Base-by-base conservation (phyloP, 2,888 invertebrate genomes). In the Carpatolechia fugitivella region DNA sequence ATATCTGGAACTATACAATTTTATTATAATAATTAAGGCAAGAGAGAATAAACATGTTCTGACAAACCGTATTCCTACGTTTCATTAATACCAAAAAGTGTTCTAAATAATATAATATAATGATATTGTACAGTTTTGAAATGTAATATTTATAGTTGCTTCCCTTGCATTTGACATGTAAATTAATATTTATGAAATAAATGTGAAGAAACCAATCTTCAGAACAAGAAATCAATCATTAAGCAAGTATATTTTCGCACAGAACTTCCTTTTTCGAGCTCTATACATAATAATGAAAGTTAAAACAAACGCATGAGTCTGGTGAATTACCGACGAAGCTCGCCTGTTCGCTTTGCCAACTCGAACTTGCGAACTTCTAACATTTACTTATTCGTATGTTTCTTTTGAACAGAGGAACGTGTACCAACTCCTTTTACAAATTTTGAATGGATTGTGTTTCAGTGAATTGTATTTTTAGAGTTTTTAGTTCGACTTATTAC, bases 221-320 rank as follows among this genome's bases (percentile, higher is more conserved):
- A 41, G 18, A 16, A 8, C 18, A 18, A 10, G 8, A 41, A 41
- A 41, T 11, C 40, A 40, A 18, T 18, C 18, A 14, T 3, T 10
- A 11, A 11, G 10, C 18, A 44, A 44, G 13, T 29, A 20, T 14
- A 38, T 14, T 38, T 13, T n/a, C n/a, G 35, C 3, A 20, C 44
- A 29, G 13, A 44, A 44, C 29, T 44, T 29, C 24, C 20, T 41
- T 8, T 10, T 7, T 5, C n/a, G 7, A 44, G 44, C 18, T 41
- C 41, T 41, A 20, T 41, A 41, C 20, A 41, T 20, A 41, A n/a
- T n/a, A n/a, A 44, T 44, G 44, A 24, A 44, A 44, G 24, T 44
- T 44, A 29, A 29, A 44, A 44, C 44, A 44, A 44, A 44, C 29
- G 44, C 44, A 44, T 29, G 29, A 29, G 24, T 29, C 44, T 29